phyloP scores from a whole-genome alignment of 1,140 invertebrate genomes.

The Drosophila watanabei region DNA sequence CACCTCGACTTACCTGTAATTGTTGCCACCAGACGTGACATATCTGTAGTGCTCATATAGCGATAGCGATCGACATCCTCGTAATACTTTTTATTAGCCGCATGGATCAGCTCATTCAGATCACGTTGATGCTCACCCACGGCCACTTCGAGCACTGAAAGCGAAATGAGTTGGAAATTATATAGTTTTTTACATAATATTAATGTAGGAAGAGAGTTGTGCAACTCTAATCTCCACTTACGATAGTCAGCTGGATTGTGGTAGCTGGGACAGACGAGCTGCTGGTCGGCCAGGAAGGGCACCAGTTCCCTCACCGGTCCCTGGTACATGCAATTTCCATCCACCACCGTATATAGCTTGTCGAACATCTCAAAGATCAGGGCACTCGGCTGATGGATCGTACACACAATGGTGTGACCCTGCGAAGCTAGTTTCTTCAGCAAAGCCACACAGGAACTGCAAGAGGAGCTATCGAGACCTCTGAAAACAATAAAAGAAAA shows the following conservation, averaged over 20 bases:
- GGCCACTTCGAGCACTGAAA: constrained; percentile 91
- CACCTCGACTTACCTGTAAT: constrained; percentile 76
- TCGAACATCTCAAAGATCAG: constrained; percentile 98
- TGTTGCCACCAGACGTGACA: constrained; percentile 60
- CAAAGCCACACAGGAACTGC: constrained; percentile 92
- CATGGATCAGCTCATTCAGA: constrained; percentile 87
- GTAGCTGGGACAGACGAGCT: constrained; percentile 94
- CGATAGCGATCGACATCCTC: constrained; percentile 81
- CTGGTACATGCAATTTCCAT: constrained; percentile 95
- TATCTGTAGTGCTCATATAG: constrained; percentile 44
- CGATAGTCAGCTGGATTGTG: constrained; percentile 97
- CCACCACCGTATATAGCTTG: constrained; percentile 94
- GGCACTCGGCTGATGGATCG: constrained; percentile 98
- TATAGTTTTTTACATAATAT: background rate
- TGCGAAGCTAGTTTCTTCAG: constrained; percentile 92
- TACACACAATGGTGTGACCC: constrained; percentile 93
- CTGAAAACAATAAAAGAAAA: constrained; percentile 86
- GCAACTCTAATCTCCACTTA: constrained; percentile 45
- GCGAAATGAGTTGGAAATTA: constrained; percentile 3
- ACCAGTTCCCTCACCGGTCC: constrained; percentile 91
- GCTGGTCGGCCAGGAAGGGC: constrained; percentile 92
- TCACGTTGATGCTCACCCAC: constrained; percentile 91
- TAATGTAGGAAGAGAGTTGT: background rate
- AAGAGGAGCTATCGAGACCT: constrained; percentile 94
- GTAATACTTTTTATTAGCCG: constrained; percentile 87